phyloP scores from a whole-genome alignment of 2,113 vertebrate species.

The Sebastes fasciatus region DNA sequence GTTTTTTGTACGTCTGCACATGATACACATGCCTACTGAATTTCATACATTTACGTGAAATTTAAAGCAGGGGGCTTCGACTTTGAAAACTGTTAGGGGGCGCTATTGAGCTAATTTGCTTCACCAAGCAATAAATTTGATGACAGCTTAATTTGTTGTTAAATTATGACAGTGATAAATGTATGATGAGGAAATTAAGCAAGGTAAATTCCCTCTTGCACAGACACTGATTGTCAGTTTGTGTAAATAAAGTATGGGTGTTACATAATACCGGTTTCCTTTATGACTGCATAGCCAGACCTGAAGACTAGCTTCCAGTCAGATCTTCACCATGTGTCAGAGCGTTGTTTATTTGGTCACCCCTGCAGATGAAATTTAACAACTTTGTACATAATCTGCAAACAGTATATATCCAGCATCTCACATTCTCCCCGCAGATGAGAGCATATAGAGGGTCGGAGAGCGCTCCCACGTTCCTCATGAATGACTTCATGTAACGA shows the following conservation, averaged over 20 bases:
- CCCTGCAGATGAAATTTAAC: slow-evolving; percentile 40
- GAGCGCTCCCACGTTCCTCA: slow-evolving; percentile 47
- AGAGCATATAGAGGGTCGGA: slow-evolving; percentile 9
- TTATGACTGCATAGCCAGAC: slow-evolving; percentile 50
- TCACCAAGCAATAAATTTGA: not conserved
- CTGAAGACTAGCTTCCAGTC: slow-evolving; percentile 45
- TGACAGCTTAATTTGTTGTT: not conserved
- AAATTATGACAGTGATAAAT: not conserved
- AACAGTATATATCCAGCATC: slow-evolving; percentile 27
- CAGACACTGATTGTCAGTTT: slow-evolving; percentile 13
- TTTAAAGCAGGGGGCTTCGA: no score
- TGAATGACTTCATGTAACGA: slow-evolving; percentile 73
- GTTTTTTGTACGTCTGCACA: no score
- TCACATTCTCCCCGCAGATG: slow-evolving; percentile 36
- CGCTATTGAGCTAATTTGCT: no score
- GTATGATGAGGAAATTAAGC: not conserved
- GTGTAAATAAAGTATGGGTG: slow-evolving; percentile 10
- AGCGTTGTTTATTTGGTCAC: slow-evolving; percentile 8
- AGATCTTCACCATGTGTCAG: slow-evolving; percentile 30
- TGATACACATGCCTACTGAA: no score
- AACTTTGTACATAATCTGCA: slow-evolving; percentile 49
- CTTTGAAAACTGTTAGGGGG: no score
- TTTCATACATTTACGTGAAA: no score
- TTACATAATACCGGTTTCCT: slow-evolving; percentile 35
- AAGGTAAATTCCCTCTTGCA: not conserved